Percentiles rank a stretch among this genome's conserved stretches.
These are phyloP conservation scores for Teinopalpus imperialis DNA, from an alignment of 2,888 invertebrate genomes.

Conservation along the genomic window DNA sequence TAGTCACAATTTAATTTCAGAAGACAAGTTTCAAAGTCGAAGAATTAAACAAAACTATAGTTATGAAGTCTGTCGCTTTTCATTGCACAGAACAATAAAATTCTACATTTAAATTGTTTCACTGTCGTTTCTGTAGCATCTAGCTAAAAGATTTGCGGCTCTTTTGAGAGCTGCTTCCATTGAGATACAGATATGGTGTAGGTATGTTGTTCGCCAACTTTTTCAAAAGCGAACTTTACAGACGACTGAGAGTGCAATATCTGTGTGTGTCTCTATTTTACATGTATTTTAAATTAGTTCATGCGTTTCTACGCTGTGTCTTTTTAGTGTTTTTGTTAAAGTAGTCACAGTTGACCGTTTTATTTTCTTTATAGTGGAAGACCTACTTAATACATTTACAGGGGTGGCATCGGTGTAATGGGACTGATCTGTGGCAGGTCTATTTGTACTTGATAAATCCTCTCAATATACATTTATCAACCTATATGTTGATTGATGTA, in stretches of 20 bases:
- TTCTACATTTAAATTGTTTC: conserved; percentile 36
- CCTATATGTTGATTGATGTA: too few species aligned
- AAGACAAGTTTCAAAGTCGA: conserved; percentile 27
- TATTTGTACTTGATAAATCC: too few species aligned
- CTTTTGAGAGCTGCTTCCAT: conserved; percentile 47
- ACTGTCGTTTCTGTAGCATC: conserved; percentile 30
- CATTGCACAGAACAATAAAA: conserved; percentile 34
- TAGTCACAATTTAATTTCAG: conserved; percentile 26
- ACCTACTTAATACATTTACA: too few species aligned
- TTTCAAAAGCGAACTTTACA: conserved; percentile 70
- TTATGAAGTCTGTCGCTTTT: conserved; percentile 32
- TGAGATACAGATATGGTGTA: conserved; percentile 60
- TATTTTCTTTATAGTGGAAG: too few species aligned
- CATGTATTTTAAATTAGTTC: conserved; percentile 7
- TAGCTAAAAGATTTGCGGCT: conserved; percentile 41
- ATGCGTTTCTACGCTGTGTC: conserved; percentile 1
- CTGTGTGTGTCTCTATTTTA: conserved; percentile 21
- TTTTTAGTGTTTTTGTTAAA: too few species aligned
- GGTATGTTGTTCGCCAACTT: conserved; percentile 59
- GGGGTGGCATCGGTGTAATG: too few species aligned
- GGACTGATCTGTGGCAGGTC: too few species aligned
- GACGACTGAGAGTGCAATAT: conserved; percentile 41
- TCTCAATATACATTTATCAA: too few species aligned
- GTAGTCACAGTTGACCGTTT: too few species aligned
- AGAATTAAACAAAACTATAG: conserved; percentile 28